Evolutionary conservation across 2,888 invertebrate species (phyloP).

Genomic region (Amblyteles armatorius): DNA sequence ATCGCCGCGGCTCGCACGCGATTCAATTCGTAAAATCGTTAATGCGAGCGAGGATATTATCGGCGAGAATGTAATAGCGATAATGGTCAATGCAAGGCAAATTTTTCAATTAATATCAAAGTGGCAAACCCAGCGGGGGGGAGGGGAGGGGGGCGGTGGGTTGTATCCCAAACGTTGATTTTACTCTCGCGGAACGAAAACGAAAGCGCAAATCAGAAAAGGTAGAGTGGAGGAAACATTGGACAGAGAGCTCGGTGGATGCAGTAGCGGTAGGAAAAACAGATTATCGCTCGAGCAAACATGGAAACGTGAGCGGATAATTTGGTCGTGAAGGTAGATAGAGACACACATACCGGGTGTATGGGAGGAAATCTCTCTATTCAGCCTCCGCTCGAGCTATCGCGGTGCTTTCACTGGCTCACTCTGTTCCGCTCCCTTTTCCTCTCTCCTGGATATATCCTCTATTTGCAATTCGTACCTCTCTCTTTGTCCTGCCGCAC

Average conservation of each 20-base stretch:
- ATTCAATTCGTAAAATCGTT: too few species aligned
- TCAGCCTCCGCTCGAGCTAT: slow-evolving; percentile 22
- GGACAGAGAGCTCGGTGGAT: not conserved
- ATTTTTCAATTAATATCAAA: not conserved
- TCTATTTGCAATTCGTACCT: slow-evolving; percentile 17
- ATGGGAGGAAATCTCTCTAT: slow-evolving; percentile 27
- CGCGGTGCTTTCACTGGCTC: not conserved
- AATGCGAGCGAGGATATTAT: not conserved
- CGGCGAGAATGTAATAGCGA: not conserved
- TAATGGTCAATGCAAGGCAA: not conserved
- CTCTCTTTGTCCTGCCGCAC: slow-evolving; percentile 29
- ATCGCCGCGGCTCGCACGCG: too few species aligned
- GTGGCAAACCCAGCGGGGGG: not conserved
- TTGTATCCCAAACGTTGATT: not conserved
- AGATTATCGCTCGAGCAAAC: slow-evolving; percentile 66
- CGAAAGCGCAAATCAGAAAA: not conserved
- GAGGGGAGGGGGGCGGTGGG: not conserved
- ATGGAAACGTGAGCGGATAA: slow-evolving; percentile 59
- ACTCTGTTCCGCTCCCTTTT: not conserved
- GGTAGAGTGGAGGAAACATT: not conserved
- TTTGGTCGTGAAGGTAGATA: slow-evolving; percentile 51
- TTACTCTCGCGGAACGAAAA: not conserved
- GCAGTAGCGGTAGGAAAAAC: slow-evolving; percentile 45
- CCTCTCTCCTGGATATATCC: not conserved
- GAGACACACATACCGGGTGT: not conserved